phyloP scores from a whole-genome alignment of 2,888 invertebrate genomes.

The Taphrorychus bicolor region DNA sequence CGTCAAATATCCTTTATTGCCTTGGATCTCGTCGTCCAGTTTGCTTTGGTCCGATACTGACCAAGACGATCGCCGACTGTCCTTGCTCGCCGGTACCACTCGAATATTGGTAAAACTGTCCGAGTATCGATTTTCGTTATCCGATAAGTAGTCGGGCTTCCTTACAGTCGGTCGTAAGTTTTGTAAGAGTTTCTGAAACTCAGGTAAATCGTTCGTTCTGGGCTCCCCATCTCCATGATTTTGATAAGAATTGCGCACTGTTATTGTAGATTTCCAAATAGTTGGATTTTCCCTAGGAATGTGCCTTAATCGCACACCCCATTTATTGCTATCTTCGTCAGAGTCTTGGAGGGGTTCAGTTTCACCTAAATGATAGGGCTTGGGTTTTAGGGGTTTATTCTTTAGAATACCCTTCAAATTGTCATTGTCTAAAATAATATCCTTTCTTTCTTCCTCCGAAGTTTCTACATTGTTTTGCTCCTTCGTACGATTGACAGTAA shows the following conservation, averaged over 20 bases:
- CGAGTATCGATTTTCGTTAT: constrained; percentile 43
- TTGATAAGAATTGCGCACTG: constrained; percentile 55
- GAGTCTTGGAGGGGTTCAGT: constrained; percentile 58
- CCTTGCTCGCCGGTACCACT: constrained; percentile 39
- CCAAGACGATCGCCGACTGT: constrained; percentile 52
- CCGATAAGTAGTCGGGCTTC: constrained; percentile 48
- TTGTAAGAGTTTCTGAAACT: constrained; percentile 55
- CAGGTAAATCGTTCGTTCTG: constrained; percentile 45
- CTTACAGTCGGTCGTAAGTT: constrained; percentile 51
- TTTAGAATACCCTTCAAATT: constrained; percentile 75
- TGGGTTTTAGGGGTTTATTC: constrained; percentile 76
- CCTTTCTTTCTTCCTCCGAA: constrained; percentile 43
- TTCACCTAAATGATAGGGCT: constrained; percentile 76
- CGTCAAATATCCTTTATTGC: constrained; percentile 65
- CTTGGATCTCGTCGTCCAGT: constrained; percentile 57
- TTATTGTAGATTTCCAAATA: constrained; percentile 61
- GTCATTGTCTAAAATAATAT: constrained; percentile 50
- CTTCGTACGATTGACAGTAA: constrained; percentile 46
- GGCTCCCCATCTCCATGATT: constrained; percentile 13
- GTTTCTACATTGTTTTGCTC: constrained; percentile 48
- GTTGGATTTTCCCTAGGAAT: constrained; percentile 52
- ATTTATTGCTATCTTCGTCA: constrained; percentile 54
- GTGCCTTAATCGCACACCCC: constrained; percentile 63
- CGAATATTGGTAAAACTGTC: constrained; percentile 46
- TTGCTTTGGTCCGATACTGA: constrained; percentile 63